Percentiles rank a stretch among this genome's conserved stretches.
Conservation (phyloP, 2,888 invertebrate genomes). For the Luperina testacea region DNA sequence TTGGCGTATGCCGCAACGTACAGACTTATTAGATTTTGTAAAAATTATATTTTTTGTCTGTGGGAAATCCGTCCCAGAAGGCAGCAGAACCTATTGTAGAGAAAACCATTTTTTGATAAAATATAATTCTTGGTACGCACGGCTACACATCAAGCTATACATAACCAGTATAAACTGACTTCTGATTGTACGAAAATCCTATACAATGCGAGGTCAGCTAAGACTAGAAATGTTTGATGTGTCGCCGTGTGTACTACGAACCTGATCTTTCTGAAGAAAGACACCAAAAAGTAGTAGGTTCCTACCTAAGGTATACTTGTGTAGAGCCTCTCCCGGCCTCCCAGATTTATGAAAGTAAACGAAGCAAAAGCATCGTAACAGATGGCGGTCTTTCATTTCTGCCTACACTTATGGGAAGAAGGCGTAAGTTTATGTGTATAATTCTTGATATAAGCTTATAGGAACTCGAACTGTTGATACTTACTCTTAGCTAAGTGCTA, state of each 20-base stretch:
- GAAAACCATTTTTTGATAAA: not conserved
- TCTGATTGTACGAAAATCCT: too few relatives aligned
- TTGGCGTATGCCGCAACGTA: conserved; percentile 65
- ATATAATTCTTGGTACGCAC: not conserved
- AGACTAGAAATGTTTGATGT: too few relatives aligned
- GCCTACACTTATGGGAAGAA: not conserved
- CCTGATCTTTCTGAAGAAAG: not conserved
- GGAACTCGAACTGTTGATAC: not conserved
- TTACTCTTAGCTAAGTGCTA: not conserved
- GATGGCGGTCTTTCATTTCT: not conserved
- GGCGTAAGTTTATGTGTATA: not conserved
- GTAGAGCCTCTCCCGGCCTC: not conserved
- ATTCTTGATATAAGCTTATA: not conserved
- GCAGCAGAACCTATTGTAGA: not conserved
- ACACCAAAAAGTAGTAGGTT: not conserved
- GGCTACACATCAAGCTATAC: too few relatives aligned
- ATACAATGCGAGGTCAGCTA: too few relatives aligned
- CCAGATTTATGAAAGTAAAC: not conserved
- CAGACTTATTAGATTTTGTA: conserved; percentile 17
- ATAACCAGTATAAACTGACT: too few relatives aligned
- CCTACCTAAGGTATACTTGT: too few relatives aligned
- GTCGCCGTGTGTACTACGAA: not conserved
- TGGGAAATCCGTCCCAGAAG: not conserved
- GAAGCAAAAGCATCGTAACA: not conserved
- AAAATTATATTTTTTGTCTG: not conserved